Conservation (phyloP, 2,888 invertebrate genomes). For the Lasiommata megera region DNA sequence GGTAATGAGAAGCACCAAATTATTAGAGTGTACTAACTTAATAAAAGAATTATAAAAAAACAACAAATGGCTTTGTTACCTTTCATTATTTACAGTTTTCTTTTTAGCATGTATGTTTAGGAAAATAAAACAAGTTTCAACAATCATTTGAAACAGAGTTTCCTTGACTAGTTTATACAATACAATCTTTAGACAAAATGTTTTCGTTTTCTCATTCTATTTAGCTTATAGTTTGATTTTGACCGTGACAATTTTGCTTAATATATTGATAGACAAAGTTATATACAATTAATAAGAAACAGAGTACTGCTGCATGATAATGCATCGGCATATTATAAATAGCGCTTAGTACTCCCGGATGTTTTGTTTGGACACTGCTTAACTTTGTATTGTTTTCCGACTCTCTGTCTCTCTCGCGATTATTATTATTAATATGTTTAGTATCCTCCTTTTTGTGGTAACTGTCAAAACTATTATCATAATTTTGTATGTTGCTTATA, state of each 20-base stretch:
- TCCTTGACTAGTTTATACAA: constrained; percentile 63
- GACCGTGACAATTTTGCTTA: constrained; percentile 65
- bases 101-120: constrained; percentile 12
- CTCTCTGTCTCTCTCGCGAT: constrained; percentile 25
- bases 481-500: neutral
- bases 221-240: constrained; percentile 38
- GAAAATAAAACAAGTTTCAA: constrained; percentile 16
- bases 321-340: constrained; percentile 76
- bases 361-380: constrained; percentile 60
- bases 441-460: constrained; percentile 3
- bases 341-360: constrained; percentile 56
- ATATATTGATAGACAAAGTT: constrained; percentile 75
- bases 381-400: constrained; percentile 41
- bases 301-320: constrained; percentile 76
- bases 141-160: constrained; percentile 21
- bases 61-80: constrained; percentile 42
- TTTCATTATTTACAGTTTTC: constrained; percentile 65
- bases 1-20: constrained; percentile 65
- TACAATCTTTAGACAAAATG: constrained; percentile 21
- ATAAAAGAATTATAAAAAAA: constrained; percentile 47
- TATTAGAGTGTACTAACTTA: constrained; percentile 50
- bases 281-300: constrained; percentile 77
- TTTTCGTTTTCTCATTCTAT: constrained; percentile 36
- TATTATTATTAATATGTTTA: too few species aligned
- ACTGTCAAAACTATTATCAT: neutral